phyloP scores from a whole-genome alignment of 2,888 invertebrate species.

The Luffia ferchaultella region DNA sequence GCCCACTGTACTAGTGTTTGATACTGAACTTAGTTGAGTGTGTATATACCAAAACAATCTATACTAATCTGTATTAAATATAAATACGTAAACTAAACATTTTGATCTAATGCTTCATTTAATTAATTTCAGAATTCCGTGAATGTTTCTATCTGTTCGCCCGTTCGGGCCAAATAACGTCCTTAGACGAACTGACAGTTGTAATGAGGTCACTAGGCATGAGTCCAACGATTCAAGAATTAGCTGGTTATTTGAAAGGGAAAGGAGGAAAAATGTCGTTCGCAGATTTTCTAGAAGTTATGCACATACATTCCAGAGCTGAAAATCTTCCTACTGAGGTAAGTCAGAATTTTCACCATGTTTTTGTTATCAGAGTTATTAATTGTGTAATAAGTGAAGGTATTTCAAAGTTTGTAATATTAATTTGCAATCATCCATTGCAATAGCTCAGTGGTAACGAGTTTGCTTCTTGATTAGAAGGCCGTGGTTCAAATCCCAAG shows the following conservation, averaged over 20 bases:
- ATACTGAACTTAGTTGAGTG: too few relatives aligned
- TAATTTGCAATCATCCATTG: neutral
- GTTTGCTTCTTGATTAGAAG: too few relatives aligned
- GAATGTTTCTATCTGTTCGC: conserved; percentile 97
- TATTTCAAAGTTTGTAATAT: neutral
- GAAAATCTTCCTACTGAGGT: conserved; percentile 87
- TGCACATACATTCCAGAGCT: conserved; percentile 88
- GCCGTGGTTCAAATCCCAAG: too few relatives aligned
- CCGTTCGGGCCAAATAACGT: conserved; percentile 86
- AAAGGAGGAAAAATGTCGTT: conserved; percentile 92
- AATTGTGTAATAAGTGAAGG: neutral
- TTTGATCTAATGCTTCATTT: too few relatives aligned
- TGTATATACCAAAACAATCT: too few relatives aligned
- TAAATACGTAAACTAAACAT: too few relatives aligned
- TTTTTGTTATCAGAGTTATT: neutral
- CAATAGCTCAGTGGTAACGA: neutral
- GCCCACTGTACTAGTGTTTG: too few relatives aligned
- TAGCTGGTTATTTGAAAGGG: conserved; percentile 70
- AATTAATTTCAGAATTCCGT: conserved; percentile 89
- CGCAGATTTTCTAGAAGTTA: conserved; percentile 93
- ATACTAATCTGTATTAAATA: too few relatives aligned
- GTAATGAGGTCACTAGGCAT: conserved; percentile 95
- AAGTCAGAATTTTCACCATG: conserved; percentile 14
- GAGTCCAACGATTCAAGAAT: conserved; percentile 92
- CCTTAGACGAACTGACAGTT: conserved; percentile 88